Evolutionary conservation across 1,140 invertebrate species (phyloP).

Genomic region (Hirudo medicinalis): DNA sequence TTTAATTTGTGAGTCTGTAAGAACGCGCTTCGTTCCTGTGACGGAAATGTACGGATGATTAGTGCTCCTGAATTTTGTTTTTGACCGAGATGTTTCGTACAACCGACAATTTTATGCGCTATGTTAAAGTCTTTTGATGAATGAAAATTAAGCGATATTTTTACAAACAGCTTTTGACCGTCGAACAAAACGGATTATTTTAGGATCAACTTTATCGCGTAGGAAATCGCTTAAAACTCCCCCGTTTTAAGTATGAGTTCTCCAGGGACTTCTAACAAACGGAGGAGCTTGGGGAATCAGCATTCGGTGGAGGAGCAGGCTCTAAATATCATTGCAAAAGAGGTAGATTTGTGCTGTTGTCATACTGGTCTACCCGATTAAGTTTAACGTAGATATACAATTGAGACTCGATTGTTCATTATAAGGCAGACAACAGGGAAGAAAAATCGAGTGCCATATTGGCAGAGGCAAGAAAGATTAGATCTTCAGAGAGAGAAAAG

Average conservation of each 20-base stretch:
- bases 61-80: too few species aligned
- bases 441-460: conserved; percentile 9
- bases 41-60: too few species aligned
- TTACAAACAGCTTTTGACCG: too few species aligned
- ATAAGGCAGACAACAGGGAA: neutral
- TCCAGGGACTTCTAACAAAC: conserved; percentile 1
- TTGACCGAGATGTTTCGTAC: too few species aligned
- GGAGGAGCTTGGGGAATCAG: conserved; percentile 36
- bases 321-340: conserved; percentile 73
- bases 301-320: conserved; percentile 69
- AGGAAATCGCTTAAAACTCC: too few species aligned
- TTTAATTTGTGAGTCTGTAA: too few species aligned
- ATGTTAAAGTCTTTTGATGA: too few species aligned
- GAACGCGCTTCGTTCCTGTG: too few species aligned
- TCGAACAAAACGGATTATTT: too few species aligned
- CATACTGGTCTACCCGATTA: neutral
- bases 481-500: neutral
- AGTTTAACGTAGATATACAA: neutral
- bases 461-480: conserved; percentile 8
- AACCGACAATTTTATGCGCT: too few species aligned
- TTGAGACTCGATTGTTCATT: neutral
- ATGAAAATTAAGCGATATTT: too few species aligned
- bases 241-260: conserved; percentile 5
- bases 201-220: too few species aligned
- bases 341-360: conserved; percentile 46